These are phyloP conservation scores for Monopterus albus DNA, from an alignment of 2,113 vertebrate genomes.

Conservation along the genomic window DNA sequence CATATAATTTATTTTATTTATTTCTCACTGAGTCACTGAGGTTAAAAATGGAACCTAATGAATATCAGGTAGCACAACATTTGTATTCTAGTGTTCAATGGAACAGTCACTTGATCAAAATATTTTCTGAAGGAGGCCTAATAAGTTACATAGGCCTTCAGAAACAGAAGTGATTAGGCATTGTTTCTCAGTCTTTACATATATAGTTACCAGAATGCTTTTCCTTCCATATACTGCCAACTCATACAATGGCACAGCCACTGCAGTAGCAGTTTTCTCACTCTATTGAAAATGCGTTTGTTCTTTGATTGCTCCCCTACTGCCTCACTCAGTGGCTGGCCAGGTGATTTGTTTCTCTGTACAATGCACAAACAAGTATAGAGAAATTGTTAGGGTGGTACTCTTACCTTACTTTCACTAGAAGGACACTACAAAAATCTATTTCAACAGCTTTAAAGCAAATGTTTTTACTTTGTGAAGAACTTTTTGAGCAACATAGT, in stretches of 20 bases:
- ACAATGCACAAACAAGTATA: slow-evolving; percentile 33
- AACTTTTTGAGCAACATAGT: background rate
- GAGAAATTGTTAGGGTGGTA: slow-evolving; percentile 22
- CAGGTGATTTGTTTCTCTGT: slow-evolving; percentile 49
- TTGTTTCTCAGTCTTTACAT: slow-evolving; percentile 25
- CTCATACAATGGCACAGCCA: slow-evolving; percentile 10
- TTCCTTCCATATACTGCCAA: background rate
- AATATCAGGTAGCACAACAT: background rate
- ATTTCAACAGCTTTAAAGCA: background rate
- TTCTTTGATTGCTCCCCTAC: slow-evolving; percentile 54
- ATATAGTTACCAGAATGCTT: background rate
- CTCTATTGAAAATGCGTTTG: slow-evolving; percentile 36
- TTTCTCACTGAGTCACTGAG: background rate
- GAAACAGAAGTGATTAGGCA: slow-evolving; percentile 44
- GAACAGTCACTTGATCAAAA: slow-evolving; percentile 21
- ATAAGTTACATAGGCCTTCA: slow-evolving; percentile 12
- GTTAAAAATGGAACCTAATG: slow-evolving; percentile 6
- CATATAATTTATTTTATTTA: slow-evolving; percentile 19
- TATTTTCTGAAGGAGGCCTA: slow-evolving; percentile 8
- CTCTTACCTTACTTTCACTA: slow-evolving; percentile 9
- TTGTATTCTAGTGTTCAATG: slow-evolving; percentile 13
- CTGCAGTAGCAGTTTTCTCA: slow-evolving; percentile 43
- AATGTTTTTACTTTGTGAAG: background rate
- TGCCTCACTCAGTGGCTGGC: slow-evolving; percentile 36
- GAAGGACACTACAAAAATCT: background rate